Conservation (phyloP, 2,888 invertebrate species). For the Rhodophaea formosa region DNA sequence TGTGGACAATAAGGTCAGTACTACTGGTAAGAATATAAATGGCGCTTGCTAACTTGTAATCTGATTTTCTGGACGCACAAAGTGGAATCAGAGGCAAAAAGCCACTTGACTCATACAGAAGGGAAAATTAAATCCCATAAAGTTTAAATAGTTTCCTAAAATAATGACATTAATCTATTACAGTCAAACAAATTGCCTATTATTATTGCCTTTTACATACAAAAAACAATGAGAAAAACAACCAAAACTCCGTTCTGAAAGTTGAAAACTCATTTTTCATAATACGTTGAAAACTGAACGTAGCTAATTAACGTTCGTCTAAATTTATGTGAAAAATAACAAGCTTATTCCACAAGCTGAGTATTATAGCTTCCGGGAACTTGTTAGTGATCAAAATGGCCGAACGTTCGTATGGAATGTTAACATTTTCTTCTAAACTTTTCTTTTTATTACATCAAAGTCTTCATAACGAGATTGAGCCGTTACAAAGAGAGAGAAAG, state of each 20-base stretch:
- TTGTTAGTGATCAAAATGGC: constrained; percentile 69
- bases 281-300: constrained; percentile 38
- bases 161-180: too few species aligned
- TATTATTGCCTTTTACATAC: not conserved
- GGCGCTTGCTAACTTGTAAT: constrained; percentile 39
- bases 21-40: constrained; percentile 33
- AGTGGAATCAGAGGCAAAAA: constrained; percentile 31
- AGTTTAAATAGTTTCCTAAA: too few species aligned
- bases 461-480: constrained; percentile 50
- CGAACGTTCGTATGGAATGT: constrained; percentile 59
- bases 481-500: constrained; percentile 41
- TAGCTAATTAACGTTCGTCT: constrained; percentile 46
- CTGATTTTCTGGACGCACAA: constrained; percentile 39
- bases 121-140: too few species aligned
- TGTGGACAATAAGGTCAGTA: too few species aligned
- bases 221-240: not conserved
- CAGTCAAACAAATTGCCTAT: too few species aligned
- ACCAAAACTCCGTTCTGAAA: constrained; percentile 6
- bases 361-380: constrained; percentile 68
- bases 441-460: constrained; percentile 64
- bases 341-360: constrained; percentile 59
- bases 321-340: constrained; percentile 57
- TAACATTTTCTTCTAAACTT: constrained; percentile 57
- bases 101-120: too few species aligned
- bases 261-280: constrained; percentile 29